phyloP scores from a whole-genome alignment of 2,797 vertebrate species.

The Sebastolobus altivelis region DNA sequence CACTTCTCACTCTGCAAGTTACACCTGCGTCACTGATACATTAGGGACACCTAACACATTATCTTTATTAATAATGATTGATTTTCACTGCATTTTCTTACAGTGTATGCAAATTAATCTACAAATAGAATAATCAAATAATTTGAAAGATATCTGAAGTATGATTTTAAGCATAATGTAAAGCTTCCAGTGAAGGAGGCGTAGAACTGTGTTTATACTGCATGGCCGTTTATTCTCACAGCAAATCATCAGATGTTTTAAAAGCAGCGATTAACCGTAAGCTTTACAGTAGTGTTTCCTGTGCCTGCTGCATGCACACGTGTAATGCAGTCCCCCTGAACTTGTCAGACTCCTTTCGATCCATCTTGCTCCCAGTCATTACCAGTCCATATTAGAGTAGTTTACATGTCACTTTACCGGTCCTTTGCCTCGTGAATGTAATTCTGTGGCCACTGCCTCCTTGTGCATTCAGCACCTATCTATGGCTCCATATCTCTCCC shows the following conservation, averaged over 20 bases:
- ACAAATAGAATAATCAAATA: neutral
- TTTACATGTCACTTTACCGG: slow-evolving; percentile 85
- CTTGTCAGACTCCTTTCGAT: slow-evolving; percentile 69
- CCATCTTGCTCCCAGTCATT: slow-evolving; percentile 79
- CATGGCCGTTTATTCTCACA: neutral
- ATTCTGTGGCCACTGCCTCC: slow-evolving; percentile 73
- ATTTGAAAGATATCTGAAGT: neutral
- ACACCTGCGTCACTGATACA: slow-evolving; percentile 33
- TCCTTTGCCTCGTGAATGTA: slow-evolving; percentile 78
- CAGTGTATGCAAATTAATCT: slow-evolving; percentile 4
- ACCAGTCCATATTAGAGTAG: slow-evolving; percentile 83
- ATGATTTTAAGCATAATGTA: neutral
- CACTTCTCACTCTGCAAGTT: slow-evolving; percentile 29
- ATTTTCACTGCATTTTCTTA: neutral
- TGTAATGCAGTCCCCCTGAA: slow-evolving; percentile 49
- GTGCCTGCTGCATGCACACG: slow-evolving; percentile 28
- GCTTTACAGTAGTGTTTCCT: slow-evolving; percentile 30
- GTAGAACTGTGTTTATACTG: neutral
- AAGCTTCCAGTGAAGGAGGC: neutral
- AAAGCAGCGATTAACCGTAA: slow-evolving; percentile 23
- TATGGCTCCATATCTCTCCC: slow-evolving; percentile 82
- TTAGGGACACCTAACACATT: neutral
- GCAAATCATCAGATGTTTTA: slow-evolving; percentile 28
- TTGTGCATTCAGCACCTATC: slow-evolving; percentile 81
- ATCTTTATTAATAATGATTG: neutral